Percentiles rank a stretch among this genome's conserved stretches.
Evolutionary conservation across 1,140 invertebrate species (phyloP).

Genomic region (Saccostrea cuccullata): DNA sequence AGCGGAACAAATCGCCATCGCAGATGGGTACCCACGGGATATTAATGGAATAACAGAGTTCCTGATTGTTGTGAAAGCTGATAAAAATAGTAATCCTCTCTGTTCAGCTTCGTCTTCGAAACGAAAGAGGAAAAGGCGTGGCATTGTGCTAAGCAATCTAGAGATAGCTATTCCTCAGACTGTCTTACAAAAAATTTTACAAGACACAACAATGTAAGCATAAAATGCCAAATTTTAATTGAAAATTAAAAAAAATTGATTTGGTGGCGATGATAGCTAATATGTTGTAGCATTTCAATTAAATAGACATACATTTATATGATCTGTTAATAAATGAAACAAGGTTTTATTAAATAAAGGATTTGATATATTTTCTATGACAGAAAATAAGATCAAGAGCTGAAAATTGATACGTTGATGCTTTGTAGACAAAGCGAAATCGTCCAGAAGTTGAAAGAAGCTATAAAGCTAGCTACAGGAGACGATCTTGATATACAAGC

Average conservation of each 20-base stretch:
- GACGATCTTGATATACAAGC: not conserved
- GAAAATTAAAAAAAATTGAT: no score
- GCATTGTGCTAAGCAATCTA: slow-evolving; percentile 17
- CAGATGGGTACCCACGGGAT: slow-evolving; percentile 45
- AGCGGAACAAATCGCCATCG: slow-evolving; percentile 40
- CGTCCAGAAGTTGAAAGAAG: not conserved
- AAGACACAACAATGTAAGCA: slow-evolving; percentile 25
- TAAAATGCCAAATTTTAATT: not conserved
- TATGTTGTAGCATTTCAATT: no score
- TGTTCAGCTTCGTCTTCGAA: slow-evolving; percentile 34
- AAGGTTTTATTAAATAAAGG: no score
- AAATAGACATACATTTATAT: no score
- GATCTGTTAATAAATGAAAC: no score
- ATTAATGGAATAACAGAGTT: slow-evolving; percentile 20
- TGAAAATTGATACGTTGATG: not conserved
- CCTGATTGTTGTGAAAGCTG: slow-evolving; percentile 41
- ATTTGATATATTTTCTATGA: no score
- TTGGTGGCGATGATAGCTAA: no score
- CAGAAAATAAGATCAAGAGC: no score
- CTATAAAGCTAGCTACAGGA: not conserved
- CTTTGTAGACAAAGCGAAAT: not conserved
- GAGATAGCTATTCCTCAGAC: slow-evolving; percentile 37
- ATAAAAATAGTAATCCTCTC: slow-evolving; percentile 31
- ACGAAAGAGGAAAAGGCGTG: slow-evolving; percentile 2
- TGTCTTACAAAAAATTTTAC: slow-evolving; percentile 30